Percentiles rank a stretch among this genome's conserved stretches.
Conservation (phyloP, 2,113 vertebrate genomes). For the Octodon degus region DNA sequence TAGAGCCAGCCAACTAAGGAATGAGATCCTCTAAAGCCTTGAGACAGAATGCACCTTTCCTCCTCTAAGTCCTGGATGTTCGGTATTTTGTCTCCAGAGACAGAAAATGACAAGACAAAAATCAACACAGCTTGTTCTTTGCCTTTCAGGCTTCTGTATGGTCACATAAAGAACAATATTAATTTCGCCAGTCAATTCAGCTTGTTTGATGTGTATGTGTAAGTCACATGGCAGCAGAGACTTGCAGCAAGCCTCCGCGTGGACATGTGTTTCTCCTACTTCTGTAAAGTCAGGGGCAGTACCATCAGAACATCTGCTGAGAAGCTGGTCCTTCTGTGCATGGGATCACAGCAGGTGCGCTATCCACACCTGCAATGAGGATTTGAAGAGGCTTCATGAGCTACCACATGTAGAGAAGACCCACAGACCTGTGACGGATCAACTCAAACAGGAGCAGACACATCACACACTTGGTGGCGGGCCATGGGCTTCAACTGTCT, state of each 20-base stretch:
- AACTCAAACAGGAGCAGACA: not conserved
- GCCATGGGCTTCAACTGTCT: not conserved
- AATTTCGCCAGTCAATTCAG: conserved; percentile 56
- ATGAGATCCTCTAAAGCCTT: not conserved
- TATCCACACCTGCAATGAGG: not conserved
- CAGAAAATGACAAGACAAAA: not conserved
- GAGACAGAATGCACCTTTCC: not conserved
- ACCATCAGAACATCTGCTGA: not conserved
- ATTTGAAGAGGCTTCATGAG: not conserved
- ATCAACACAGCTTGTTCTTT: conserved; percentile 60
- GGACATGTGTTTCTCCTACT: not conserved
- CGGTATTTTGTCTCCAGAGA: not conserved
- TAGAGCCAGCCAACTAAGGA: not conserved
- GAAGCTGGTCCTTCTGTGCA: not conserved
- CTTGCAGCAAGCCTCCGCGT: conserved; percentile 28
- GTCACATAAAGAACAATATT: conserved; percentile 52
- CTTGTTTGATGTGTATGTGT: conserved; percentile 42
- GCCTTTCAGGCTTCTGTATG: conserved; percentile 16
- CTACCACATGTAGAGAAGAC: not conserved
- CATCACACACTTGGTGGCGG: not conserved
- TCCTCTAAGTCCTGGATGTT: not conserved
- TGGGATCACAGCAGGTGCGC: not conserved
- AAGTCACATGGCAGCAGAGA: conserved; percentile 41
- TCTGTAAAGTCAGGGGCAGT: not conserved
- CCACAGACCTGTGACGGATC: not conserved